Evolutionary conservation across 1,140 invertebrate species (phyloP).

Genomic region (Drosophila kohkoa): DNA sequence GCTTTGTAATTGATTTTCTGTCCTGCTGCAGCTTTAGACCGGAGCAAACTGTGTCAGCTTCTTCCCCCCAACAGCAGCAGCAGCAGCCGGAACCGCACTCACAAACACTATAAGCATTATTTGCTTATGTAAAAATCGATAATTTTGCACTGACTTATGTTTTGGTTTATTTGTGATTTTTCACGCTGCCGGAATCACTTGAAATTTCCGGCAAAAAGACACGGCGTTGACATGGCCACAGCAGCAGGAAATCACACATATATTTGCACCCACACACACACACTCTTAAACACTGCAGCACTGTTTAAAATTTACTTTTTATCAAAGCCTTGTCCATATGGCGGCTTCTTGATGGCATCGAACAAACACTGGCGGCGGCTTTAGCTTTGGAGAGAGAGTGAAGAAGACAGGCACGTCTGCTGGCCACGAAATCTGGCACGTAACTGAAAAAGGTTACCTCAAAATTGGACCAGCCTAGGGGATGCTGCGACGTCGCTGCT

Average conservation of each 20-base stretch:
- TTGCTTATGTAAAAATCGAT: slow-evolving; percentile 75
- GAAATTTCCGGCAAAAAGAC: slow-evolving; percentile 68
- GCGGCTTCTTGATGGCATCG: slow-evolving; percentile 36
- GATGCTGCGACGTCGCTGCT: slow-evolving; percentile 59
- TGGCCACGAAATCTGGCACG: slow-evolving; percentile 65
- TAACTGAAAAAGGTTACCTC: slow-evolving; percentile 64
- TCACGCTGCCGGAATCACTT: slow-evolving; percentile 65
- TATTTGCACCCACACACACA: slow-evolving; percentile 24
- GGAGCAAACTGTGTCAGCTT: slow-evolving; percentile 64
- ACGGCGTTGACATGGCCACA: slow-evolving; percentile 6
- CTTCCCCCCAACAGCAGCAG: neutral
- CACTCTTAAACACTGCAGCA: slow-evolving; percentile 10
- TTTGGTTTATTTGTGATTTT: slow-evolving; percentile 53
- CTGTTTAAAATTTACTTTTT: slow-evolving; percentile 69
- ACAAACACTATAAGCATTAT: slow-evolving; percentile 30
- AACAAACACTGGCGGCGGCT: slow-evolving; percentile 42
- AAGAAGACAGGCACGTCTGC: slow-evolving; percentile 55
- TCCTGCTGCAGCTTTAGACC: slow-evolving; percentile 29
- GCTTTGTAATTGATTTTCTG: slow-evolving; percentile 72
- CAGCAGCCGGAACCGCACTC: neutral
- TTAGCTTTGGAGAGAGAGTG: slow-evolving; percentile 11
- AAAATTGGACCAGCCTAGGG: slow-evolving; percentile 56
- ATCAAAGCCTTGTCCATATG: slow-evolving; percentile 64
- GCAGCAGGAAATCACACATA: slow-evolving; percentile 4
- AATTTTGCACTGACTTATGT: slow-evolving; percentile 72